Percentiles rank a stretch among this genome's conserved stretches.
Evolutionary conservation across 2,797 vertebrate species (phyloP).

Genomic region (Momotus momota): DNA sequence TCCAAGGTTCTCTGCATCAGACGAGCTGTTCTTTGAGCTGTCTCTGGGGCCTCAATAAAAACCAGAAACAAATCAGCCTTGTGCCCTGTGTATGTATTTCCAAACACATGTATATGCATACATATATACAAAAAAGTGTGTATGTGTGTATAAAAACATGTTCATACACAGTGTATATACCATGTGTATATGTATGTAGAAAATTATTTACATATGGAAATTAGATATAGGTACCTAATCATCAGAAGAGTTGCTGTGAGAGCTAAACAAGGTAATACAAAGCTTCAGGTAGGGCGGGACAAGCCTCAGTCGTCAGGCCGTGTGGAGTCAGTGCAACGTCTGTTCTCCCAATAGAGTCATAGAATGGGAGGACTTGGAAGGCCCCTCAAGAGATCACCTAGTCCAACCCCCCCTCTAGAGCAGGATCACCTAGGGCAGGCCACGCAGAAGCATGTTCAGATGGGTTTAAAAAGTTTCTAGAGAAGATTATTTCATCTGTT

Average conservation of each 20-base stretch:
- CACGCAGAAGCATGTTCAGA: too few species aligned
- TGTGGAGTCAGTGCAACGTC: not conserved
- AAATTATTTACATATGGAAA: not conserved
- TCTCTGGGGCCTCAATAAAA: not conserved
- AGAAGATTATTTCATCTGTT: not conserved
- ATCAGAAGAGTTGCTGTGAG: not conserved
- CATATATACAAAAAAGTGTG: not conserved
- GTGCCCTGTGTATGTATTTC: not conserved
- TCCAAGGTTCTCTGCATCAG: not conserved
- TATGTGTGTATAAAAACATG: not conserved
- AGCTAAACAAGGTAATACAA: not conserved
- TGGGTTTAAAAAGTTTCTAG: too few species aligned
- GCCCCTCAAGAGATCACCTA: too few species aligned
- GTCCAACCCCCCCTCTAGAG: too few species aligned
- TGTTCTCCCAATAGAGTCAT: not conserved
- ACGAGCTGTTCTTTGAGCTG: not conserved
- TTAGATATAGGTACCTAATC: not conserved
- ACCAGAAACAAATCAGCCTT: not conserved
- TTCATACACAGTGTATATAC: too few species aligned
- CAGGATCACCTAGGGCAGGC: too few species aligned
- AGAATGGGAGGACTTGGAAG: too few species aligned
- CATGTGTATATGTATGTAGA: not conserved
- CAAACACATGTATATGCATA: not conserved
- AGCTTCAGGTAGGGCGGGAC: not conserved
- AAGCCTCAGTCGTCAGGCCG: not conserved